Percentiles rank a stretch among this genome's conserved stretches.
Evolutionary conservation across 2,113 vertebrate genomes (phyloP).

Genomic region (Psilopogon haemacephalus): DNA sequence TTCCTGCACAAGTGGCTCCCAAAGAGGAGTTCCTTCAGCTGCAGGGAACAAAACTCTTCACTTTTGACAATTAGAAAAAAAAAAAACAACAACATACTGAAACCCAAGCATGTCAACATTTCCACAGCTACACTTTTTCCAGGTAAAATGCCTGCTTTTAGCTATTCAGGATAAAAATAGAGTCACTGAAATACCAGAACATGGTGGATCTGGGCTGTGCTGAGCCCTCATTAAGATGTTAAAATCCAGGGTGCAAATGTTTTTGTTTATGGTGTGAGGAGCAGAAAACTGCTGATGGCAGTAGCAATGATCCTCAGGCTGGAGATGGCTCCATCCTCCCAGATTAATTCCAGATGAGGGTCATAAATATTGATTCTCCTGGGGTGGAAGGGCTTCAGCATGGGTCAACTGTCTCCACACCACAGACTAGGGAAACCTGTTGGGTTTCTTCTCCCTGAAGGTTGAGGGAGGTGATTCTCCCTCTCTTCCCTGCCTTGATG

Average conservation of each 20-base stretch:
- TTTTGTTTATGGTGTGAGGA: background rate
- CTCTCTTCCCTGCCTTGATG: no score
- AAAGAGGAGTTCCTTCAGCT: background rate
- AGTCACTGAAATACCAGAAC: background rate
- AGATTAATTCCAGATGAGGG: constrained; percentile 45
- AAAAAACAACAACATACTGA: background rate
- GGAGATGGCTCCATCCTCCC: constrained; percentile 25
- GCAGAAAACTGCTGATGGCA: background rate
- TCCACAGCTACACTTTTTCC: background rate
- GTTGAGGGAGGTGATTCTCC: no score
- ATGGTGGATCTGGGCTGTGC: background rate
- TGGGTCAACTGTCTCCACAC: background rate
- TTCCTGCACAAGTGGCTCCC: background rate
- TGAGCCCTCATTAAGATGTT: background rate
- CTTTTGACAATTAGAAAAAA: background rate
- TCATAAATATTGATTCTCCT: constrained; percentile 47
- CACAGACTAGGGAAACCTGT: background rate
- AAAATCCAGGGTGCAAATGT: background rate
- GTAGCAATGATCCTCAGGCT: constrained; percentile 17
- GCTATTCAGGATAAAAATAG: background rate
- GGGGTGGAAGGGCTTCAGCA: constrained; percentile 6
- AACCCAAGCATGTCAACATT: background rate
- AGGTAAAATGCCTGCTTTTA: background rate
- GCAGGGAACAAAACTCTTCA: background rate
- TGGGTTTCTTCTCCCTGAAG: no score